A percentile compares a stretch with the other conserved stretches of the same genome.
Conservation (phyloP, 2,113 vertebrate genomes). For the Tetraodon nigroviridis region DNA sequence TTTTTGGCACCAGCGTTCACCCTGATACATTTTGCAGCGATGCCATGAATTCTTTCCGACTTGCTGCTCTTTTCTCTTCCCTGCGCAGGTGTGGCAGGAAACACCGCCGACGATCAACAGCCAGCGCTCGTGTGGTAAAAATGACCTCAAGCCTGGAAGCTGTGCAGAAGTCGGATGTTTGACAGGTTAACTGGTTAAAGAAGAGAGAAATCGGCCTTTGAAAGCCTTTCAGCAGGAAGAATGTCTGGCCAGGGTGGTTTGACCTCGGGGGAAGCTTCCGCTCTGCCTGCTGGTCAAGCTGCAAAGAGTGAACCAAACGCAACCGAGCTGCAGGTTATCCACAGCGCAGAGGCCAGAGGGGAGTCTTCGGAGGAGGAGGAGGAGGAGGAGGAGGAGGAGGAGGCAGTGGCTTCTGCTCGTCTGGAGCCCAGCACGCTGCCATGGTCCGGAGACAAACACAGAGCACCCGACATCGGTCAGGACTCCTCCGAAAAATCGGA, state of each 20-base stretch:
- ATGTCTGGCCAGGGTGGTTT: constrained; percentile 43
- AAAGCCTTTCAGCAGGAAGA: neutral
- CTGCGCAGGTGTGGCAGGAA: neutral
- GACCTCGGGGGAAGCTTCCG: neutral
- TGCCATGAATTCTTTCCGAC: too few relatives aligned
- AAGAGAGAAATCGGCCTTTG: too few relatives aligned
- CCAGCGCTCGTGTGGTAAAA: constrained; percentile 20
- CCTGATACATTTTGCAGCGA: too few relatives aligned
- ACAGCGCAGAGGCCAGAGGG: neutral
- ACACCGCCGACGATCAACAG: constrained; percentile 39
- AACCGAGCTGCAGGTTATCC: constrained; percentile 7
- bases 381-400: constrained; percentile 5
- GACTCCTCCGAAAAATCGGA: constrained; percentile 17
- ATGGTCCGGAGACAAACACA: constrained; percentile 43
- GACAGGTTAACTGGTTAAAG: too few relatives aligned
- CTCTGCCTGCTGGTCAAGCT: constrained; percentile 1
- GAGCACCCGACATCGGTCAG: constrained; percentile 9
- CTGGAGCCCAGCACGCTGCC: constrained; percentile 56
- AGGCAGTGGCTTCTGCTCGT: constrained; percentile 20
- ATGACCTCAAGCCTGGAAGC: too few relatives aligned
- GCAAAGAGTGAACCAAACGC: neutral
- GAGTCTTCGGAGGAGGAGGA: constrained; percentile 5
- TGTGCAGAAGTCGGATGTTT: too few relatives aligned
- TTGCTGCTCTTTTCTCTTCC: too few relatives aligned
- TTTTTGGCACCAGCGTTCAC: too few relatives aligned